Base-by-base conservation (phyloP, 2,797 vertebrate species). In the Xiphorhynchus erythropygius region DNA sequence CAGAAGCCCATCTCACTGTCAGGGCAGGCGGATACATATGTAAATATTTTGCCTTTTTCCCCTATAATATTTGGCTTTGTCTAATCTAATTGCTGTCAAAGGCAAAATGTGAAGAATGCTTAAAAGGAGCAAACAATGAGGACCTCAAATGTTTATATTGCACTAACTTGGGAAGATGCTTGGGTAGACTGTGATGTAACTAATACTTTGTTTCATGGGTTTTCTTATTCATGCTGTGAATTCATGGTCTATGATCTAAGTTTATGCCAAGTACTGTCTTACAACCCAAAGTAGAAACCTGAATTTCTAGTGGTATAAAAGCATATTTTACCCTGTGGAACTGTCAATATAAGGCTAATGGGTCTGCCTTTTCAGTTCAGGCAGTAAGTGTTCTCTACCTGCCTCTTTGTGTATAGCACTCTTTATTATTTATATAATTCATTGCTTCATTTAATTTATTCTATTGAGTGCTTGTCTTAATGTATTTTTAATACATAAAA, bases 21-120 rank as follows among this genome's bases (percentile, higher is more conserved):
- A 97, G 97, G 97, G 97, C 98, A 98, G 97, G 97, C 95, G 94
- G 95, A 96, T 97, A 89, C 97, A 97, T 96, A 97, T 97, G 89
- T 98, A 98, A 98, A 98, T 98, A 98, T 98, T 98, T 98, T 98
- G 97, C 96, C 93, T 98, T 97, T 96, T 93, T 10, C 93, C 97
- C 89, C 92, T 95, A 93, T 98, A 98, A 97, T 97, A 96, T 98
- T 98, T 97, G 97, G 91, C 91, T 97, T 96, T 97, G 95, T 97
- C 95, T 91, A 83, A 94, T 97, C 94, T 97, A 97, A 98, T 98
- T 98, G 97, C 97, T 97, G 95, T 97, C 97, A 97, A 87, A 98
- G 96, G 94, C 96, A 97, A 95, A 94, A 97, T 89, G 94, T 91
- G 94, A 84, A 88, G 85, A 83, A 81, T 87, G 81, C 53, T 93